These are phyloP conservation scores for Hoplodrina blanda DNA, from an alignment of 2,888 invertebrate species.

Conservation along the genomic window DNA sequence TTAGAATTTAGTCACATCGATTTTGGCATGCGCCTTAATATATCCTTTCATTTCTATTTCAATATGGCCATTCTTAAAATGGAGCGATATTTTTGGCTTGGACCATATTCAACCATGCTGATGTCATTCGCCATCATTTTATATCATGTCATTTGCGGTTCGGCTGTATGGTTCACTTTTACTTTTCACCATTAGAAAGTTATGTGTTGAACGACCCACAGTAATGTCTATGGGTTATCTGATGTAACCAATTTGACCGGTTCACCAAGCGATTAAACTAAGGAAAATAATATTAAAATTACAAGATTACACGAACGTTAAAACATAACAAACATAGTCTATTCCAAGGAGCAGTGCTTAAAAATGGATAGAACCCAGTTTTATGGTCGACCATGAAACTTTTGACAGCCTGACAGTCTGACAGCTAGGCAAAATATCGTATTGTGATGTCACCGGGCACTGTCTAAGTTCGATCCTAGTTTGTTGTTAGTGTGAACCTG, in stretches of 20 bases:
- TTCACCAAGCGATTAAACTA: conserved; percentile 26
- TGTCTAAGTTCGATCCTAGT: not conserved
- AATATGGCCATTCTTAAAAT: conserved; percentile 27
- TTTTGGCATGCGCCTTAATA: not conserved
- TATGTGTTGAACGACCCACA: conserved; percentile 49
- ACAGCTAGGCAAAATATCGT: conserved; percentile 4
- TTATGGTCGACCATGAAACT: not conserved
- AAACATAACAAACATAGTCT: not conserved
- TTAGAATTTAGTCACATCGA: conserved; percentile 14
- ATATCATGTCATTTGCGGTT: conserved; percentile 41
- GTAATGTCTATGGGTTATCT: conserved; percentile 44
- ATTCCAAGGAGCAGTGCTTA: not conserved
- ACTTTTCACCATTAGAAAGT: conserved; percentile 59
- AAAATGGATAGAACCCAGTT: not conserved
- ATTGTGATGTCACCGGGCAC: conserved; percentile 5
- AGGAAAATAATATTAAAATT: conserved; percentile 5
- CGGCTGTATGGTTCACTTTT: conserved; percentile 50
- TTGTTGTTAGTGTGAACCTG: conserved; percentile 13
- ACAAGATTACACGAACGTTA: not conserved
- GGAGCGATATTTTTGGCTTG: conserved; percentile 34
- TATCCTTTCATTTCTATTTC: not conserved
- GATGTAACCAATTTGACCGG: conserved; percentile 57
- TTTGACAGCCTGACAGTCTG: not conserved
- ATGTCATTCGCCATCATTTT: conserved; percentile 49
- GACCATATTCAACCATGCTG: conserved; percentile 15